Base-by-base conservation (phyloP, 2,113 vertebrate species). In the Larimichthys polyactis region DNA sequence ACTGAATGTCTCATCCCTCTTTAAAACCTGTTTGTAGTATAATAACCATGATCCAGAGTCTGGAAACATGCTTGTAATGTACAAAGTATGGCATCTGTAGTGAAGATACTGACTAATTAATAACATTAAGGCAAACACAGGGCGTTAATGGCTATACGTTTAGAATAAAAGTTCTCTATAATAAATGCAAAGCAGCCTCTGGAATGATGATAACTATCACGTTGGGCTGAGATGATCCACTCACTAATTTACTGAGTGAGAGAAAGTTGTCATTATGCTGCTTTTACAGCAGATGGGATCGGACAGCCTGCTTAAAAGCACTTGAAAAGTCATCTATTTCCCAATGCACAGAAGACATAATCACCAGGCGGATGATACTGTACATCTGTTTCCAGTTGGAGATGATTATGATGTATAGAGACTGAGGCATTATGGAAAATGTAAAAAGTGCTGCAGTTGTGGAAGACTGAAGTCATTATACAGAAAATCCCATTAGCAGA, bases 291-390 rank as follows among this genome's bases (percentile, higher is more conserved):
- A 79, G 67, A 79, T 77, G 79, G 71, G 27, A 70, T 70, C 46
- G 40, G 84, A 86, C 79, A 54, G 70, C 36, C 57, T 48, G 71
- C 51, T 76, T 57, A 4, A 73, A 83, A 80, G 80, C 73, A 77
- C 67, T 80, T 58, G 54, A 8, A 71, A 78, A 67, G 54, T 71
- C 46, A 46, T 80, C 29, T 48, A 24, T 62, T 71, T 51, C 58
- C 67, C 12, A 60, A 71, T 71, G 70, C 66, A 69, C 40, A 4
- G 29, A 67, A 60, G n/a, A 54, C 71, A 64, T 22, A 29, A 71
- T 51, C 6, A 52, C 24, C 20, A 17, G 8, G 44, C 69, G 29
- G 66, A 81, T 77, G 43, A 71, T 57, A 20, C 17, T 22, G 54
- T 29, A 29, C 71, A 75, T 83, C 80, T 82, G 80, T 57, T 83